phyloP scores from a whole-genome alignment of 2,888 invertebrate species.

The Myopa tessellatipennis region DNA sequence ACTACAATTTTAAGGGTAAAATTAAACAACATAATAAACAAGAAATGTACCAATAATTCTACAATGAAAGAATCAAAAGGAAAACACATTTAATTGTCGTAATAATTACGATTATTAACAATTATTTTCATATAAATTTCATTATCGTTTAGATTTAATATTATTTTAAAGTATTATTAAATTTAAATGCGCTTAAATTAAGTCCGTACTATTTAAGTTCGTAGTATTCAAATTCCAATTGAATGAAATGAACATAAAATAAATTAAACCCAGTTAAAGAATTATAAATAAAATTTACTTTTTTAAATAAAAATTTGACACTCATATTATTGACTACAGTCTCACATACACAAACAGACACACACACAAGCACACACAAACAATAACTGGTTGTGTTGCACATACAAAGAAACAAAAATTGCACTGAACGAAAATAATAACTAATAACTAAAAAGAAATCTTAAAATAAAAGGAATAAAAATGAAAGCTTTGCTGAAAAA shows the following conservation, averaged over 20 bases:
- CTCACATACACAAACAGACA: neutral
- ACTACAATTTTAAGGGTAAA: too few species aligned
- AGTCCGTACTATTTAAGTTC: neutral
- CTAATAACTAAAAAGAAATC: neutral
- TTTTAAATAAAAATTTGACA: too few species aligned
- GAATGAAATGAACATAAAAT: too few species aligned
- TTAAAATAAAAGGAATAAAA: neutral
- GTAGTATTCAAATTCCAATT: neutral
- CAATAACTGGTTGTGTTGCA: constrained; percentile 10
- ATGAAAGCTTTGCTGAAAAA: neutral
- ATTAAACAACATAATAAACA: too few species aligned
- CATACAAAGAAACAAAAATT: constrained; percentile 15
- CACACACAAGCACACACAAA: neutral
- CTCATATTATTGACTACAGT: too few species aligned
- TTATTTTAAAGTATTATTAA: constrained; percentile 19
- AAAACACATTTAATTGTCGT: too few species aligned
- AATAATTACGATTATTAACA: too few species aligned
- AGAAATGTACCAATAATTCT: too few species aligned
- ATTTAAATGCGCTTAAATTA: neutral
- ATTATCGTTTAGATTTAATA: neutral
- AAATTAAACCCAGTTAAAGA: too few species aligned
- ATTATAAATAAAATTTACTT: too few species aligned
- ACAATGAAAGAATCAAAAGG: too few species aligned
- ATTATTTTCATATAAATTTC: too few species aligned
- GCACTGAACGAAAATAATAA: constrained; percentile 12